Conservation (phyloP, 2,888 invertebrate species). For the Punctoribates punctum region DNA sequence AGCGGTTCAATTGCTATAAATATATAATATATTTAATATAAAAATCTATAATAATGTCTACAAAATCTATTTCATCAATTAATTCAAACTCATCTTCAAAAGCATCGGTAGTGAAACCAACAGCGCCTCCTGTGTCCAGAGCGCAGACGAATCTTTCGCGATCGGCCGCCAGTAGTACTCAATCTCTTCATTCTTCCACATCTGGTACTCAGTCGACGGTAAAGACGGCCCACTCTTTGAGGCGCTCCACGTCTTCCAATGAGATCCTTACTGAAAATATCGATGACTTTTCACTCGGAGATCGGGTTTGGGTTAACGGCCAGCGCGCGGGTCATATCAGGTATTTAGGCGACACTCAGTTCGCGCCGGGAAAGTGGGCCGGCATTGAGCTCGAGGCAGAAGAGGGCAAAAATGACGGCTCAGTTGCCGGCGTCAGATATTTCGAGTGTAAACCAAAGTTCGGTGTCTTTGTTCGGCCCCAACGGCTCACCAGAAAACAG, state of each 20-base stretch:
- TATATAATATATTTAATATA: background rate
- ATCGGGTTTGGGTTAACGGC: conserved; percentile 43
- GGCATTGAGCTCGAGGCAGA: conserved; percentile 41
- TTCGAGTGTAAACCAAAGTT: conserved; percentile 40
- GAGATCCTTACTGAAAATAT: conserved; percentile 7
- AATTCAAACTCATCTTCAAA: background rate
- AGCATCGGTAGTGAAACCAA: background rate
- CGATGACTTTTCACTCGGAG: conserved; percentile 38
- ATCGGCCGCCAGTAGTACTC: background rate
- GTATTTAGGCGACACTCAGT: conserved; percentile 41
- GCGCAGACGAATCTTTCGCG: background rate
- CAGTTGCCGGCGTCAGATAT: conserved; percentile 42
- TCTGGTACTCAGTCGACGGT: conserved; percentile 1
- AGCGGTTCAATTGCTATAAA: background rate
- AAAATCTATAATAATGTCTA: background rate
- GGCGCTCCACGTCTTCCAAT: conserved; percentile 16
- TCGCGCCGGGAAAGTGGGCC: conserved; percentile 43
- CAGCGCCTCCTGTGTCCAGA: background rate
- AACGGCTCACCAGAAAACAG: conserved; percentile 39
- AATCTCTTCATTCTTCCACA: conserved; percentile 12
- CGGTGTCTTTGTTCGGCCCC: conserved; percentile 42
- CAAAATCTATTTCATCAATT: background rate
- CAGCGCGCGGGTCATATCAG: conserved; percentile 38
- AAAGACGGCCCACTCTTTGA: background rate
- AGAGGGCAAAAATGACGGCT: conserved; percentile 44